Percentiles rank a stretch among this genome's conserved stretches.
Conservation (phyloP, 2,888 invertebrate species). For the Plagodis pulveraria region DNA sequence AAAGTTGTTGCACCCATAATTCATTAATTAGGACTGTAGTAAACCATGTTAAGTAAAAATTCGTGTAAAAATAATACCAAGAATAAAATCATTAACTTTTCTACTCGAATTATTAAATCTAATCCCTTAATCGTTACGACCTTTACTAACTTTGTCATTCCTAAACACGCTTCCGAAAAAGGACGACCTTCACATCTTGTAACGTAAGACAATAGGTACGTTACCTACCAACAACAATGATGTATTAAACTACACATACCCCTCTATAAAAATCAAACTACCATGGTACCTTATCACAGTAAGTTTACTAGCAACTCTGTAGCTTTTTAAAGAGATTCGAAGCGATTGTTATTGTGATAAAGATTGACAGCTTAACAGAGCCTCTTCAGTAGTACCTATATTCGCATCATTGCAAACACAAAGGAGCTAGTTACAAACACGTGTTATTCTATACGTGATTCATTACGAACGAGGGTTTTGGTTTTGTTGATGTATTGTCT, state of each 20-base stretch:
- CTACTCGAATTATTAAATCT: neutral
- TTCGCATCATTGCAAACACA: constrained; percentile 52
- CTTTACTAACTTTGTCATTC: neutral
- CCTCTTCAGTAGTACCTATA: constrained; percentile 3
- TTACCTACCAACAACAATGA: constrained; percentile 16
- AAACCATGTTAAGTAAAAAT: too few relatives aligned
- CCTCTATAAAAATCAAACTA: neutral
- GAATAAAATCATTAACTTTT: too few relatives aligned
- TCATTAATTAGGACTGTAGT: too few relatives aligned
- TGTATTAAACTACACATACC: constrained; percentile 7
- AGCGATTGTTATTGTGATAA: neutral
- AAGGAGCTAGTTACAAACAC: constrained; percentile 73
- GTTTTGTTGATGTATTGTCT: constrained; percentile 79
- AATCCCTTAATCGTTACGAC: neutral
- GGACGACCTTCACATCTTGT: constrained; percentile 42
- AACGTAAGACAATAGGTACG: constrained; percentile 16
- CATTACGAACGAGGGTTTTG: constrained; percentile 74
- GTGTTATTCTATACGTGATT: constrained; percentile 82
- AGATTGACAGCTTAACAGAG: neutral
- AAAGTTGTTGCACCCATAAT: too few relatives aligned
- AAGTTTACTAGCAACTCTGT: neutral
- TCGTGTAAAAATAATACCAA: too few relatives aligned
- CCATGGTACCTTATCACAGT: constrained; percentile 13
- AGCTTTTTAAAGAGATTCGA: neutral
- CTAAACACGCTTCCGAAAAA: constrained; percentile 16